A percentile compares a stretch with the other conserved stretches of the same genome.
phyloP scores from a whole-genome alignment of 92 coral and sea anemone genomes.

The Diadumene lineata region DNA sequence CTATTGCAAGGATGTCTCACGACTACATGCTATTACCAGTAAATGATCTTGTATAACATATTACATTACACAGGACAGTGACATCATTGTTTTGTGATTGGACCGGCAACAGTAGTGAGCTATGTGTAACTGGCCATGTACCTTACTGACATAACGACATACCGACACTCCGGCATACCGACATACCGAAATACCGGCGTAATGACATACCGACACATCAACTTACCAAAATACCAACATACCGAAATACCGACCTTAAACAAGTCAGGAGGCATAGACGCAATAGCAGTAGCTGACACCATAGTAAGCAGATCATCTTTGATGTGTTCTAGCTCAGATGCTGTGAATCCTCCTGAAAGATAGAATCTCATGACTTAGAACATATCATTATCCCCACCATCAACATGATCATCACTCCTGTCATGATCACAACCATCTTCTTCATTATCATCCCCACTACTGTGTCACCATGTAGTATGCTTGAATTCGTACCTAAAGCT shows the following conservation, averaged over 20 bases:
- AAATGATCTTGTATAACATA: too few relatives aligned
- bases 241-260: conserved; percentile 42
- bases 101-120: too few relatives aligned
- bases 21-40: too few relatives aligned
- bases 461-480: not conserved
- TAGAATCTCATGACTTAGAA: not conserved
- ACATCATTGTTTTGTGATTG: too few relatives aligned
- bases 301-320: conserved; percentile 52
- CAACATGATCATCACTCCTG: not conserved
- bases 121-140: too few relatives aligned
- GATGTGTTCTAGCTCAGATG: conserved; percentile 48
- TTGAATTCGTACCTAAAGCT: conserved; percentile 53
- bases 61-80: too few relatives aligned
- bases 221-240: too few relatives aligned
- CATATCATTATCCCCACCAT: not conserved
- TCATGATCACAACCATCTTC: not conserved
- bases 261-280: conserved; percentile 51
- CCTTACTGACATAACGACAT: too few relatives aligned
- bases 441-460: not conserved
- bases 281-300: conserved; percentile 52
- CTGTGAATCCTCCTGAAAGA: conserved; percentile 59
- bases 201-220: too few relatives aligned
- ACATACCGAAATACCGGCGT: too few relatives aligned
- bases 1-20: too few relatives aligned
- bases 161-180: too few relatives aligned